Base-by-base conservation (phyloP, 2,888 invertebrate species). In the Spicauda simplicius region DNA sequence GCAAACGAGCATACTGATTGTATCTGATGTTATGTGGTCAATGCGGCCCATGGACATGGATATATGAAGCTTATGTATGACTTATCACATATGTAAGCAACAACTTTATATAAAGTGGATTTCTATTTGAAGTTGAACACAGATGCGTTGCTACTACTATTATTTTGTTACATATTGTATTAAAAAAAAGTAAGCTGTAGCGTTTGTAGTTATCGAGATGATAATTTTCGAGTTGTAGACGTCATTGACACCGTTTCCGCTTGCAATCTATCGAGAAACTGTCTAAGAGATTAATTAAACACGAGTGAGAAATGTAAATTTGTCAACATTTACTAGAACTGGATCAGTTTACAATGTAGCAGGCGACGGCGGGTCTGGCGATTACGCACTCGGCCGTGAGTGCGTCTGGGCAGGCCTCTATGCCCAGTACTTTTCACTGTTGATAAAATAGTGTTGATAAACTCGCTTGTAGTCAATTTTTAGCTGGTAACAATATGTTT, bases 291-390 rank as follows among this genome's bases (percentile, higher is more conserved):
- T 55, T 55, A 55, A 61, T 61, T 61, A 61, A 53, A 53, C 14
- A 18, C 55, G 14, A 56, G 30, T 63, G 18, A 10, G 12, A 16
- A 63, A 63, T 56, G 30, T 56, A 63, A 63, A 55, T 63, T 63
- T 63, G 63, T 63, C 63, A 63, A 56, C 63, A 48, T 56, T 56
- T 45, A 18, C 45, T 11, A 45, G 45, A 55, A 63, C 55, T 63
- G 62, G 62, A 63, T 63, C 55, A 55, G 37, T 63, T 25, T 59
- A 59, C 48, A 63, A 55, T 63, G 55, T 63, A 61, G 37, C 63
- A 12, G 62, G 55, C 63, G 63, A 56, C 63, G 8, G 30, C 63
- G 55, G 19, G 63, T 63, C 63, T 63, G 48, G 53, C 8, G 54
- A 62, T 62, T 54, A 37, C 37, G 54, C 12, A 62, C 18, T 56